Evolutionary conservation across 2,888 invertebrate genomes (phyloP).

Genomic region (Drosophila macrospina): DNA sequence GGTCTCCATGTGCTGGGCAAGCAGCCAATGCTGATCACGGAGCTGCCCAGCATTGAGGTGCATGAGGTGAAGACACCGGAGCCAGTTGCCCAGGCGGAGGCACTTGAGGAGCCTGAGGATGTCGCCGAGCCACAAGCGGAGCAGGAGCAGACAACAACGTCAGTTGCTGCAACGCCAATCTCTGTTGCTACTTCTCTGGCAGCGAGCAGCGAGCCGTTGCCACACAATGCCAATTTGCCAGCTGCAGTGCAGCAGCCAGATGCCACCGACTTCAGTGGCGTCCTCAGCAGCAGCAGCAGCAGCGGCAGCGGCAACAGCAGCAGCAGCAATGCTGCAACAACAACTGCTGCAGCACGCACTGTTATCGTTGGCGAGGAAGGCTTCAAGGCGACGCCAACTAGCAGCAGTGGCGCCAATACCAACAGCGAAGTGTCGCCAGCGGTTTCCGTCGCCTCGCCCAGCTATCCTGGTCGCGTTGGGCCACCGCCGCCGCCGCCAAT

Average conservation of each 20-base stretch:
- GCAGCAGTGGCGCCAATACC: conserved; percentile 3
- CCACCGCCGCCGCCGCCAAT: conserved; percentile 83
- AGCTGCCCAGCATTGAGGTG: conserved; percentile 72
- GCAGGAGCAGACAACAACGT: conserved; percentile 50
- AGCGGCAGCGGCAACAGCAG: conserved; percentile 8
- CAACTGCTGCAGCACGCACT: conserved; percentile 70
- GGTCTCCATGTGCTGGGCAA: conserved; percentile 18
- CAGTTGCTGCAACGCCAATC: not conserved
- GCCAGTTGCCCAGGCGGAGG: not conserved
- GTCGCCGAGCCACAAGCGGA: conserved; percentile 47
- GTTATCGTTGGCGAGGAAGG: conserved; percentile 88
- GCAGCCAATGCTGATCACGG: conserved; percentile 40
- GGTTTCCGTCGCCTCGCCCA: not conserved
- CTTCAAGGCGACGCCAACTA: conserved; percentile 85
- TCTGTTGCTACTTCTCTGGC: not conserved
- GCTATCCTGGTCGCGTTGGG: conserved; percentile 41
- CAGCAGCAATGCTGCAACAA: not conserved
- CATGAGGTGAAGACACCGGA: conserved; percentile 66
- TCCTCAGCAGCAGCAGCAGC: conserved; percentile 67
- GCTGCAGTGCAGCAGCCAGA: conserved; percentile 83
- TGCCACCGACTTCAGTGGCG: conserved; percentile 82
- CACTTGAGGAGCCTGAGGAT: conserved; percentile 64
- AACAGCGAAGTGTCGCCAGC: not conserved
- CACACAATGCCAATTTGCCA: conserved; percentile 76
- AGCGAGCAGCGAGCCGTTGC: conserved; percentile 84